Conservation (phyloP, 2,113 vertebrate species). For the Astatoreochromis straeleni region DNA sequence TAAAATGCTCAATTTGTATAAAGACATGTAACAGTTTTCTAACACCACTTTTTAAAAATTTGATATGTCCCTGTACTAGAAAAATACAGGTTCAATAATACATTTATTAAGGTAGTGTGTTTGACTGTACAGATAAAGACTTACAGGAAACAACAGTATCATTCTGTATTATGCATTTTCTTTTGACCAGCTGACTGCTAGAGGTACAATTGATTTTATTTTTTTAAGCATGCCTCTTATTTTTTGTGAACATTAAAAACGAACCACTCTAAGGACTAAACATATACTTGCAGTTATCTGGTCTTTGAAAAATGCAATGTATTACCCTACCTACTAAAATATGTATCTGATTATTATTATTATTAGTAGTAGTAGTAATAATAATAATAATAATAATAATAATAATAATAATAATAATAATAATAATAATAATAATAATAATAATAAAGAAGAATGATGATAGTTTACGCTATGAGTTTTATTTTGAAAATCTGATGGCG, state of each 20-base stretch:
- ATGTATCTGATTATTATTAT: not conserved
- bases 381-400: too few relatives aligned
- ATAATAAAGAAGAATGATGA: not conserved
- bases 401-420: not conserved
- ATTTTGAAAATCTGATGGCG: not conserved
- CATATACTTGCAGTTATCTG: not conserved
- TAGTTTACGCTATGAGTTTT: not conserved
- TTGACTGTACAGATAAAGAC: not conserved
- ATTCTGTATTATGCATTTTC: not conserved
- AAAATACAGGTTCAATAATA: not conserved
- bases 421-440: not conserved
- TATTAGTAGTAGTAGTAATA: not conserved
- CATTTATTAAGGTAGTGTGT: not conserved
- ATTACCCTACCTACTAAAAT: not conserved
- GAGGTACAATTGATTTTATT: not conserved
- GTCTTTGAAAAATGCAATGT: not conserved
- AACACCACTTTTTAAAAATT: not conserved
- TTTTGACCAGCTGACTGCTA: not conserved
- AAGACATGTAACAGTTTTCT: not conserved
- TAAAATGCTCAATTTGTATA: not conserved
- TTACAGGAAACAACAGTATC: not conserved
- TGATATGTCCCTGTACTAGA: not conserved
- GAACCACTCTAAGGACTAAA: not conserved
- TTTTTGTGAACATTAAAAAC: not conserved
- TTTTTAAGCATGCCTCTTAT: not conserved